Evolutionary conservation across 2,888 invertebrate species (phyloP), one percentile per base, ranked within the genome.

Genomic region (Rhabditophanes sp.): DNA sequence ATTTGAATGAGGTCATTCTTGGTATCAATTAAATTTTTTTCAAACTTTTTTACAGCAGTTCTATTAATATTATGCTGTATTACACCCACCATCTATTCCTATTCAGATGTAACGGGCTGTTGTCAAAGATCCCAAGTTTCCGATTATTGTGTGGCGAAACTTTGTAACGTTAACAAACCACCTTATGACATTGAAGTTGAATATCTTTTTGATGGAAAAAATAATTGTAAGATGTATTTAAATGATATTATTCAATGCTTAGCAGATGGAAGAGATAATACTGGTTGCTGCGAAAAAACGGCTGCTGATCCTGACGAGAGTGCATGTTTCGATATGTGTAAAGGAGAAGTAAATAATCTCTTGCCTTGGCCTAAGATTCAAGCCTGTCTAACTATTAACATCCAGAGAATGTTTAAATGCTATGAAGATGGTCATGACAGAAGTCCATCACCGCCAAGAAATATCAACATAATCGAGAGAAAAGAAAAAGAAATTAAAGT

Each of bases 311-410:
- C 33, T 8, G 56, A 58, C 7, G 39, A 50, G 27, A 30, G 25
- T 20, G 37, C 36, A 4, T 62, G 62, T 35, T 48, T 62, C 25
- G 47, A 44, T 9, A 20, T 61, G 6, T 64, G 55, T 36, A 43
- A 44, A 32, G 57, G 53, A 7, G 25, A 35, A 17, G 42, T 42
- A n/a, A 18, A 14, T 17, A 24, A 29, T 30, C 25, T 27, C 7
- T 18, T 22, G 9, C 16, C 30, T n/a, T 49, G 49, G 47, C 33
- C 22, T 3, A 35, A 35, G 7, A 55, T 46, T 28, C 35, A 49
- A 28, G 41, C 48, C 1, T 64, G 63, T 30, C 40, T 59, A 18
- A 42, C 47, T 15, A 25, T 54, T 23, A 64, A 64, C 27, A 26
- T 52, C 6, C 33, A 27, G 1, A 18, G 48, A 16, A 51, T 64